Percentiles rank a stretch among this genome's conserved stretches.
Conservation (phyloP, 2,888 invertebrate species). For the Erebia aethiops region DNA sequence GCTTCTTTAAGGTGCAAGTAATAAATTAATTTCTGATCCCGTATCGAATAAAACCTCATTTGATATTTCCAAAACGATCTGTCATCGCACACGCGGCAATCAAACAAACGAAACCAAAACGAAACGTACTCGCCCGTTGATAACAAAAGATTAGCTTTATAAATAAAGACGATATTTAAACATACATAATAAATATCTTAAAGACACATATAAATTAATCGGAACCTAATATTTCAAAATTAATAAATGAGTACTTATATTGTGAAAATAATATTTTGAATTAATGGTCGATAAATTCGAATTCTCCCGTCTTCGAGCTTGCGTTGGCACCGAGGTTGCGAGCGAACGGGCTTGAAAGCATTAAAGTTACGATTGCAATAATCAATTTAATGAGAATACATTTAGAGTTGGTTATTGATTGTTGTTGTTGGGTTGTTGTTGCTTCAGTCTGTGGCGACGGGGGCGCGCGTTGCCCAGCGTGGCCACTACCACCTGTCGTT, state of each 20-base stretch:
- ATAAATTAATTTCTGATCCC: neutral
- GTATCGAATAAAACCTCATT: conserved; percentile 4
- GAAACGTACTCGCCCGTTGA: conserved; percentile 47
- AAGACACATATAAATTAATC: conserved; percentile 84
- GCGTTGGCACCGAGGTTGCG: conserved; percentile 66
- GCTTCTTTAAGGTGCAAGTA: neutral
- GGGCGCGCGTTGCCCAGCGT: conserved; percentile 81
- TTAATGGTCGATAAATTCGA: conserved; percentile 84
- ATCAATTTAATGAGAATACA: conserved; percentile 25
- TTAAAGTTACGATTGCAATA: conserved; percentile 29
- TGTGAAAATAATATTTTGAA: conserved; percentile 84
- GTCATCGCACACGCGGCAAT: conserved; percentile 45
- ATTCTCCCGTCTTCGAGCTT: conserved; percentile 82
- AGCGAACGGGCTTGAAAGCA: conserved; percentile 48
- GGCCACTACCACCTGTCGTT: conserved; percentile 83
- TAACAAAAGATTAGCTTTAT: conserved; percentile 78
- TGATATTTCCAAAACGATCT: conserved; percentile 3
- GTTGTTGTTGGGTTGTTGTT: conserved; percentile 16
- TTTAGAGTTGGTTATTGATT: conserved; percentile 52
- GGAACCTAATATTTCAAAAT: conserved; percentile 84
- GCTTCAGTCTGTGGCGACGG: conserved; percentile 41
- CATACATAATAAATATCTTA: conserved; percentile 83
- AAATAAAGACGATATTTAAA: conserved; percentile 79
- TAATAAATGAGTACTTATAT: conserved; percentile 84
- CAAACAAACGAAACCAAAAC: conserved; percentile 30